Percentiles rank a stretch among this genome's conserved stretches.
These are phyloP conservation scores for Sminthopsis crassicaudata DNA, from an alignment of 2,113 vertebrate species.

Conservation along the genomic window DNA sequence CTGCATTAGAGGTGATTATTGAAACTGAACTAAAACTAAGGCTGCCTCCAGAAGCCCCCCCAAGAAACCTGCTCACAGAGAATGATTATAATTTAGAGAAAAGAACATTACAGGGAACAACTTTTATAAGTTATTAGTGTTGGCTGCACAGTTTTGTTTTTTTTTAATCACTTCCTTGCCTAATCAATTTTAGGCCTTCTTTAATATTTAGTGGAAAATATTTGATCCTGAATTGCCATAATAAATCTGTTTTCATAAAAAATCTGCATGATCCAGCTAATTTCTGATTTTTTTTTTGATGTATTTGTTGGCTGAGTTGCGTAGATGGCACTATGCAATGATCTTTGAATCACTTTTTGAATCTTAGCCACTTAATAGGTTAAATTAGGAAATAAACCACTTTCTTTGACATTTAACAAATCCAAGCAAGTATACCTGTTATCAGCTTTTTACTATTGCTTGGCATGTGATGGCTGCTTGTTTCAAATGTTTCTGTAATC, in stretches of 20 bases:
- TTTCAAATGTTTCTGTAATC: background rate
- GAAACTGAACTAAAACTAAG: too few species aligned
- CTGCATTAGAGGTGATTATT: too few species aligned
- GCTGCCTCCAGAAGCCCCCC: too few species aligned
- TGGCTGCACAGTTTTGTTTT: background rate
- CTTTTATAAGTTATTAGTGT: background rate
- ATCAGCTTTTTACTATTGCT: background rate
- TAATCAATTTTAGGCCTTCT: background rate
- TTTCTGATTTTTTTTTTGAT: background rate
- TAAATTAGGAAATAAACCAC: background rate
- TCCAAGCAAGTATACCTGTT: background rate
- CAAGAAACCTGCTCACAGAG: too few species aligned
- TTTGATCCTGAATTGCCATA: background rate
- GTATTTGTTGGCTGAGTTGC: background rate
- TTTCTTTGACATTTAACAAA: background rate
- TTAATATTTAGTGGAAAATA: background rate
- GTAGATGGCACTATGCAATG: background rate
- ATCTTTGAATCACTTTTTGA: background rate
- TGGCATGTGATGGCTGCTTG: background rate
- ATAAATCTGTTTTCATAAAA: background rate
- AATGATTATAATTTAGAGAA: too few species aligned
- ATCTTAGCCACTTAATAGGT: background rate
- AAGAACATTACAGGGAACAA: too few species aligned
- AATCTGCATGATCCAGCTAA: background rate
- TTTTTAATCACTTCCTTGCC: background rate